Base-by-base conservation (phyloP, 2,113 vertebrate species). In the Pelusios castaneus region DNA sequence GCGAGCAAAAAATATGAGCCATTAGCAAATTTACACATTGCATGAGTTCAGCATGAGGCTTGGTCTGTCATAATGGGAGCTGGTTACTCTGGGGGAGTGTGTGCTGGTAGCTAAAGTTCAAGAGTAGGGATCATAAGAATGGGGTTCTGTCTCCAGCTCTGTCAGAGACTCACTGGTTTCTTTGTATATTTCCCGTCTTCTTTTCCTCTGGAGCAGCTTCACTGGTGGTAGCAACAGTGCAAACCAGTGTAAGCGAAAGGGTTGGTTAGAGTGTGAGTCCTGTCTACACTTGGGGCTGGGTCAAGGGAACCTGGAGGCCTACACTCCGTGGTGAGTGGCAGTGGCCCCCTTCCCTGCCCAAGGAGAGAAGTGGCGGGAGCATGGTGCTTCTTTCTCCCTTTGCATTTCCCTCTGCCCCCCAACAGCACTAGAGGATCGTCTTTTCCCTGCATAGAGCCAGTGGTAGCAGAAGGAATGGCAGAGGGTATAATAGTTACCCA, bases 21-120 rank as follows among this genome's bases (percentile, higher is more conserved):
- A 94, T 96, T 97, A 97, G 96, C 96, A 97, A 89, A 96, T 93
- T 91, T 78, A 14, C 90, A 54, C 84, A 82, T 88, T 45, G 95
- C 94, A 94, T 55, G 91, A 94, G 92, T 95, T 87, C 94, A 95
- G 27, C 17, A 56, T 89, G 55, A 90, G 60, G 67, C 55, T 84
- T 81, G 0, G 19, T 3, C 0, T 92, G 93, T 91, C 0, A 25
- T 60, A 96, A 95, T 8, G 11, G 41, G n/a, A n/a, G 60, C 85
- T 34, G 38, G 8, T 80, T 91, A 25, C 84, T 10, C 3, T 1
- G 51, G 51, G 70, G 92, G 60, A 29, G 31, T 27, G 1, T 8
- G 13, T 82, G 93, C 51, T 54, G 52, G 70, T 21, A 70, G 58
- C 76, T 5, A 14, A 47, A 67, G 77, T 87, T 6, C 84, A 79